These are phyloP conservation scores for Pterois miles DNA, from an alignment of 2,797 vertebrate genomes.

Conservation along the genomic window DNA sequence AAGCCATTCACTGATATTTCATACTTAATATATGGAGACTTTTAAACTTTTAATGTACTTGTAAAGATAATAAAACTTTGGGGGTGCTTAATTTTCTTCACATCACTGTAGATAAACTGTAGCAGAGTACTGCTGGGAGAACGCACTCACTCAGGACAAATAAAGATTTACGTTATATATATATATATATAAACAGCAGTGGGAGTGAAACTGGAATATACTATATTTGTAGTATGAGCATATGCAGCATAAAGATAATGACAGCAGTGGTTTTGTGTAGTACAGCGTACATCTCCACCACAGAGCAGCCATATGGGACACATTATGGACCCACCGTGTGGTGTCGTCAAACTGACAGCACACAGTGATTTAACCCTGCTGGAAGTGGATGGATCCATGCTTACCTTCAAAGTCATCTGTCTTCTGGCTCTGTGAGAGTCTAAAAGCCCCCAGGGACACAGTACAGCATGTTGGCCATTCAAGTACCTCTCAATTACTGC, in stretches of 20 bases:
- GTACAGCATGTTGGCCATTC: conserved; percentile 67
- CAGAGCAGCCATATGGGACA: conserved; percentile 67
- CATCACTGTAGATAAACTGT: not conserved
- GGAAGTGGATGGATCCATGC: conserved; percentile 70
- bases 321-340: conserved; percentile 68
- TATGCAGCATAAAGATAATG: conserved; percentile 23
- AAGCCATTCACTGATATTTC: not conserved
- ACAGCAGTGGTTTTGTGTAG: conserved; percentile 20
- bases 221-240: conserved; percentile 6
- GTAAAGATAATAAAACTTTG: not conserved
- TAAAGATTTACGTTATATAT: too few relatives aligned
- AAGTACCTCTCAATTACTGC: conserved; percentile 71
- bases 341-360: conserved; percentile 74
- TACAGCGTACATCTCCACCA: conserved; percentile 27
- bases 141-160: not conserved
- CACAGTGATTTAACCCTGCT: conserved; percentile 70
- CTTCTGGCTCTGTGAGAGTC: conserved; percentile 45
- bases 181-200: too few relatives aligned
- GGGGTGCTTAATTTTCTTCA: not conserved
- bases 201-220: not conserved
- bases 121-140: not conserved
- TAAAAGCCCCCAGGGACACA: conserved; percentile 59
- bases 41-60: not conserved
- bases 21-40: not conserved
- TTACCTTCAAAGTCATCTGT: conserved; percentile 71